Percentiles rank a stretch among this genome's conserved stretches.
Evolutionary conservation across 2,797 vertebrate genomes (phyloP).

Genomic region (Anabacerthia variegaticeps): DNA sequence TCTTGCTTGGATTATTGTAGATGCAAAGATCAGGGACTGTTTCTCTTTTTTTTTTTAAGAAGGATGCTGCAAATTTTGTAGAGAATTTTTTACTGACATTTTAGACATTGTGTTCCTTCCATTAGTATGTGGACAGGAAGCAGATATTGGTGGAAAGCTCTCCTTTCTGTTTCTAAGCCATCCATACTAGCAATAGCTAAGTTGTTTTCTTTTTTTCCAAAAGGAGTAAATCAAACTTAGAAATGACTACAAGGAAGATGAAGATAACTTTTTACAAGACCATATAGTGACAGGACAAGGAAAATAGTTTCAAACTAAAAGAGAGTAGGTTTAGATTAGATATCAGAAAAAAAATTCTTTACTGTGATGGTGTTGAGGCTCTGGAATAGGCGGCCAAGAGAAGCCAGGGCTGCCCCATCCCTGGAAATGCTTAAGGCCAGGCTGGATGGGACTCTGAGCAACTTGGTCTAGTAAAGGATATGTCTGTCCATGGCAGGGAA

Average conservation of each 20-base stretch:
- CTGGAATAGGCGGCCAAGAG: neutral
- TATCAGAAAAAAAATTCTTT: neutral
- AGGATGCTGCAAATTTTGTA: neutral
- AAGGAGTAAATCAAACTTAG: neutral
- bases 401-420: neutral
- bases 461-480: neutral
- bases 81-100: neutral
- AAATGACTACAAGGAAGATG: neutral
- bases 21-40: neutral
- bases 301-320: neutral
- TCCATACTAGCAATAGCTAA: neutral
- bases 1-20: neutral
- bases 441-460: neutral
- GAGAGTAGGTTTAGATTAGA: neutral
- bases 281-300: neutral
- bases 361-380: neutral
- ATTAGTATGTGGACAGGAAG: neutral
- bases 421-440: neutral
- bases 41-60: neutral
- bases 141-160: neutral
- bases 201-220: neutral
- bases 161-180: neutral
- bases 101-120: neutral
- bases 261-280: neutral
- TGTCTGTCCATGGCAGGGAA: neutral